Conservation (phyloP, 30 jellyfish, hydroid and myxozoan genomes). For the Phacellophora camtschatica region DNA sequence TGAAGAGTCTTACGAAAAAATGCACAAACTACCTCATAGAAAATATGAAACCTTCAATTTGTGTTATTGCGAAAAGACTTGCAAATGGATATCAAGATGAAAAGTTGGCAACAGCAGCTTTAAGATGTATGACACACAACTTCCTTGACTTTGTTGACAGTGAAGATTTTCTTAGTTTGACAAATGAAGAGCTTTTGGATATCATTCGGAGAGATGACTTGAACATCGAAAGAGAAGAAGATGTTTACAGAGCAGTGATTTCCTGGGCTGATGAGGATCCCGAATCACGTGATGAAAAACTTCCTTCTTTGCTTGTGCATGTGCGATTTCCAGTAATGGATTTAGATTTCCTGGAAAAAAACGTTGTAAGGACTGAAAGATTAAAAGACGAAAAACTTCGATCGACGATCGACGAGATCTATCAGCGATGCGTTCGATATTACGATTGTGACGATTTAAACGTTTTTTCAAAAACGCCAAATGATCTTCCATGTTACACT, state of each 20-base stretch:
- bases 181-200: constrained; percentile 33
- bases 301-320: constrained; percentile 31
- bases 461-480: constrained; percentile 5
- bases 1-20: constrained; percentile 9
- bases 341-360: constrained; percentile 22
- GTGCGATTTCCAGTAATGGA: constrained; percentile 74
- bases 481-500: constrained; percentile 44
- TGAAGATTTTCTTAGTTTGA: constrained; percentile 54
- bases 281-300: constrained; percentile 11
- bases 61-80: constrained; percentile 49
- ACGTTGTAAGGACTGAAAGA: constrained; percentile 23
- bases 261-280: constrained; percentile 76
- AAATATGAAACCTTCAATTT: constrained; percentile 34
- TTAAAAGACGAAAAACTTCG: neutral
- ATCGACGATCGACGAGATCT: constrained; percentile 18
- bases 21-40: constrained; percentile 38
- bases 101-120: constrained; percentile 13
- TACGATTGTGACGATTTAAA: constrained; percentile 10
- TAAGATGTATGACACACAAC: constrained; percentile 31
- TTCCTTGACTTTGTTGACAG: constrained; percentile 34
- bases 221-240: constrained; percentile 64
- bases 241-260: constrained; percentile 39
- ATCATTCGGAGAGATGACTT: constrained; percentile 49
- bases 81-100: constrained; percentile 39
- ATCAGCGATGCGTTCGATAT: constrained; percentile 30